Percentiles rank a stretch among this genome's conserved stretches.
Evolutionary conservation across 2,797 vertebrate species (phyloP).

Genomic region (Sebastes nivosus): DNA sequence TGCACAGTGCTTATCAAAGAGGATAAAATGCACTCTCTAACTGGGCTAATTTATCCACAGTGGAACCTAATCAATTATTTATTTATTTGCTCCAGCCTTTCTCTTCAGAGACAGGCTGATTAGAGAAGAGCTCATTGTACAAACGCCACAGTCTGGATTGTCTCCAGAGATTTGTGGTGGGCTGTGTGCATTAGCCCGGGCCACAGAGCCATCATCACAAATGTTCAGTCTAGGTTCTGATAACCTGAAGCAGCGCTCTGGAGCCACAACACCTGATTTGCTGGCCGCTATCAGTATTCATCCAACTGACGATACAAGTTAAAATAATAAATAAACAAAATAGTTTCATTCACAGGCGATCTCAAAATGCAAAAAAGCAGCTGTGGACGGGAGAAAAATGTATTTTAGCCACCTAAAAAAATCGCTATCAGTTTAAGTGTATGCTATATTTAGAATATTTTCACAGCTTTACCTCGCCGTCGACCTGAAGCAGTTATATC

Average conservation of each 20-base stretch:
- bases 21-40: constrained; percentile 47
- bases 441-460: too few species aligned
- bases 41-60: constrained; percentile 56
- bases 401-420: too few species aligned
- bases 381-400: too few species aligned
- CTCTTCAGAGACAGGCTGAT: constrained; percentile 48
- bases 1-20: constrained; percentile 23
- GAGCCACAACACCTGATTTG: constrained; percentile 5
- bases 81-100: constrained; percentile 57
- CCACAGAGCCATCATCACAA: constrained; percentile 38
- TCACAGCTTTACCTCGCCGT: too few species aligned
- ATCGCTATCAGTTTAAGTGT: too few species aligned
- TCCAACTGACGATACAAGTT: not conserved
- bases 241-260: not conserved
- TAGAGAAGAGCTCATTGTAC: constrained; percentile 29
- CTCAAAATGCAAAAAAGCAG: not conserved
- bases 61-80: constrained; percentile 67
- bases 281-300: not conserved
- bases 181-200: constrained; percentile 46
- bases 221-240: constrained; percentile 5
- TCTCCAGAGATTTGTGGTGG: constrained; percentile 24
- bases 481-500: too few species aligned
- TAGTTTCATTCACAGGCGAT: not conserved
- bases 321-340: not conserved
- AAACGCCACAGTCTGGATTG: constrained; percentile 11